Percentiles rank a stretch among this genome's conserved stretches.
Conservation (phyloP, 1,140 invertebrate genomes). For the Cyphomyrmex costatus region DNA sequence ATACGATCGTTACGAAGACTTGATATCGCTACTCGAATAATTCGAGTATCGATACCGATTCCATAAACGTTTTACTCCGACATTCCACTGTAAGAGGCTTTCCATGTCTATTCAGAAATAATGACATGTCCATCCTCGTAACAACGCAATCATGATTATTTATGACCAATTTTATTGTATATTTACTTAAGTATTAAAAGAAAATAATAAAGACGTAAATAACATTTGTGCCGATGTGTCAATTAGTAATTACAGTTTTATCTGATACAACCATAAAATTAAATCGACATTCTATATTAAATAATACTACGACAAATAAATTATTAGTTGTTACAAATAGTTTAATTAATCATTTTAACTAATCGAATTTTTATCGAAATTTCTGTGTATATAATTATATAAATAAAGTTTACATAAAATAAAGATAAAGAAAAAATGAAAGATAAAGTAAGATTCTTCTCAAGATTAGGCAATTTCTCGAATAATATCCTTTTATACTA, state of each 20-base stretch:
- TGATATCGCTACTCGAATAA: neutral
- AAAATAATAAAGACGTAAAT: neutral
- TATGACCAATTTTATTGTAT: neutral
- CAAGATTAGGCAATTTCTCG: neutral
- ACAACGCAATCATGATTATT: neutral
- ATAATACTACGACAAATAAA: neutral
- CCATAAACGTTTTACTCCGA: slow-evolving; percentile 45
- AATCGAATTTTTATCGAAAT: neutral
- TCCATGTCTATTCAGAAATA: neutral
- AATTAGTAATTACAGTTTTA: neutral
- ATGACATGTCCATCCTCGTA: neutral
- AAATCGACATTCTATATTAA: neutral
- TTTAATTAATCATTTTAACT: neutral
- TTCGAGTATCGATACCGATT: slow-evolving; percentile 30
- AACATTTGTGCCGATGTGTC: neutral
- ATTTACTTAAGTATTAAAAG: neutral
- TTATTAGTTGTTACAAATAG: neutral
- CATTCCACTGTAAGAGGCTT: neutral
- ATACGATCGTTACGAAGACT: slow-evolving; percentile 65
- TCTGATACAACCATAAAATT: neutral
- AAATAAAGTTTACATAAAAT: neutral
- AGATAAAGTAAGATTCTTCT: neutral
- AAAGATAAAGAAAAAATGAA: no score
- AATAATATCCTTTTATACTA: neutral
- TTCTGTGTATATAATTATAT: neutral